Base-by-base conservation (phyloP, 53 echinoderm and acorn worm genomes). In the Temnopleurus reevesii region DNA sequence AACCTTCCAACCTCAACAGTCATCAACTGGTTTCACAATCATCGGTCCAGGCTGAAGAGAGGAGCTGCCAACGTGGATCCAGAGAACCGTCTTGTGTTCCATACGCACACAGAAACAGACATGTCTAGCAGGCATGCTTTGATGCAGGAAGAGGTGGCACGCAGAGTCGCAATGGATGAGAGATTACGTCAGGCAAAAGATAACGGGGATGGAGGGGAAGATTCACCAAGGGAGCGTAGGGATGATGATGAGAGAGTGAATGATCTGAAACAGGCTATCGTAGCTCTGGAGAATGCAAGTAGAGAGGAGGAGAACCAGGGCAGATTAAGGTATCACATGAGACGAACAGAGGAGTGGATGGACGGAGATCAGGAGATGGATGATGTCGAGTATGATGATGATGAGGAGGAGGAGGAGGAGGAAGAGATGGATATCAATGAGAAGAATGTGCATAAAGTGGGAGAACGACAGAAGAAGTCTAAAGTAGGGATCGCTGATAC, bases 21-120 rank as follows among this genome's bases (percentile, higher is more conserved):
- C 59, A 94, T 96, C 89, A 99, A 99, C 91, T 99, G 99, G 99
- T 99, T 99, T 85, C 99, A 99, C 71, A 99, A 99, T 63, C 96
- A 99, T 76, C 92, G 99, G 12, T 99, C 99, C 3, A 91, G 99
- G 9, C 92, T 95, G 76, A 99, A 99, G 89, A 89, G 99, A 3
- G 93, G 94, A 2, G 86, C 90, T 18, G 91, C 90, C 3, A 81
- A 81, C 15, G 76, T 91, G 55, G 95, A 93, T 36, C 53, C 90
- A 19, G 90, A 91, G 34, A 87, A 86, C 18, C 83, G 60, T n/a
- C 91, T 95, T 93, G 61, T 85, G 53, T 81, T 92, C 54, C 94
- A 90, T 58, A 47, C 88, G 30, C 88, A 89, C 41, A 60, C 92
- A 13, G 61, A 82, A 53, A 89, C 77, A 44, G 92, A 85, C 28